Evolutionary conservation across 1,140 invertebrate species (phyloP).

Genomic region (Camponotus floridanus): DNA sequence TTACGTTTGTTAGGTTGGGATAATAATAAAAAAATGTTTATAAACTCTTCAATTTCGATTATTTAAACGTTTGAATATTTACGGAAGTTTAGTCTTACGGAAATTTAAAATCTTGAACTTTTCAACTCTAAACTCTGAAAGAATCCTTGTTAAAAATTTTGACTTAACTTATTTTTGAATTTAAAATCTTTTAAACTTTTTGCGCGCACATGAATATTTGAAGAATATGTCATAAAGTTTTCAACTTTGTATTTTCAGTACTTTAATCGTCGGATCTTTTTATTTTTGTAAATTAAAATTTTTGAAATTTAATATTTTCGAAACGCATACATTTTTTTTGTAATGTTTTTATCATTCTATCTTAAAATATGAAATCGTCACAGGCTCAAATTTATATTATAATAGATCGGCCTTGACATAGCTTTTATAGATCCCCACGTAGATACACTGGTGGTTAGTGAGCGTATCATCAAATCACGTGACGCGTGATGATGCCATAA

Average conservation of each 20-base stretch:
- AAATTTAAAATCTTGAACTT: neutral
- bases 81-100: neutral
- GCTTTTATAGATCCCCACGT: slow-evolving; percentile 26
- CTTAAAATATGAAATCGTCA: neutral
- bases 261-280: neutral
- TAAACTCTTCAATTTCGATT: neutral
- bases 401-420: slow-evolving; percentile 45
- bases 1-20: neutral
- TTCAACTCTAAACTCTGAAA: neutral
- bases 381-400: neutral
- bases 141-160: neutral
- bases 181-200: neutral
- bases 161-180: neutral
- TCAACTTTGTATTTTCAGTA: neutral
- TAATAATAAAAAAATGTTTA: neutral
- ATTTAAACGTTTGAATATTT: neutral
- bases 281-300: neutral
- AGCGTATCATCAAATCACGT: slow-evolving; percentile 52
- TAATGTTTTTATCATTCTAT: neutral
- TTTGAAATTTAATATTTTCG: neutral
- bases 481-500: slow-evolving; percentile 51
- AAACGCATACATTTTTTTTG: neutral
- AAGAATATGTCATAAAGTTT: neutral
- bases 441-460: slow-evolving; percentile 30
- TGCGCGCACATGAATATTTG: neutral